Evolutionary conservation across 1,140 invertebrate species (phyloP).

Genomic region (Pinna nobilis): DNA sequence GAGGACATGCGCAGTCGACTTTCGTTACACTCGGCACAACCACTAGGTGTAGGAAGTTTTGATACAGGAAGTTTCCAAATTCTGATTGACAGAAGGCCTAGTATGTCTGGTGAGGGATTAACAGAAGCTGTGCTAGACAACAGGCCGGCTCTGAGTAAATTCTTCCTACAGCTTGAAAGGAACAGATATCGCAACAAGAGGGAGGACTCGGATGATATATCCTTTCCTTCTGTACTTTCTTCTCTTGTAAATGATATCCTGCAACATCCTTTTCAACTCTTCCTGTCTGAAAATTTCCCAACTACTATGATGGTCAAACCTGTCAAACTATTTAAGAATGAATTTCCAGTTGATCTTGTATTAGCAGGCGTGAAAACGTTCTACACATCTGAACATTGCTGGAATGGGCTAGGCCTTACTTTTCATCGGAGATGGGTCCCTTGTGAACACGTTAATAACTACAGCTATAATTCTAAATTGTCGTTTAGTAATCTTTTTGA

Average conservation of each 20-base stretch:
- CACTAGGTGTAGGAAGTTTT: conserved; percentile 60
- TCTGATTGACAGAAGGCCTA: conserved; percentile 93
- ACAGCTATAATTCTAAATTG: too few species aligned
- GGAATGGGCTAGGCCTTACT: too few species aligned
- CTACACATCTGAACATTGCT: too few species aligned
- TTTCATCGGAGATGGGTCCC: too few species aligned
- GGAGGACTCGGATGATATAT: background rate
- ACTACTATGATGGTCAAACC: too few species aligned
- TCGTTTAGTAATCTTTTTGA: too few species aligned
- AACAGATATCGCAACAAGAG: background rate
- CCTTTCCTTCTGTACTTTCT: conserved; percentile 4
- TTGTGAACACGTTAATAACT: too few species aligned
- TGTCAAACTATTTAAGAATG: too few species aligned
- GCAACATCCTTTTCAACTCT: conserved; percentile 30
- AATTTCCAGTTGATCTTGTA: too few species aligned
- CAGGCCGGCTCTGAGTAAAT: conserved; percentile 55
- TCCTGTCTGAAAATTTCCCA: too few species aligned
- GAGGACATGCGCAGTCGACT: conserved; percentile 78
- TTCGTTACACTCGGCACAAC: conserved; percentile 58
- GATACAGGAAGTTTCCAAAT: conserved; percentile 85
- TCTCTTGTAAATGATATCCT: conserved; percentile 19
- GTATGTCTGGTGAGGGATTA: conserved; percentile 95
- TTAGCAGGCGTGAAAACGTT: too few species aligned
- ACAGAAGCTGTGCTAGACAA: conserved; percentile 94
- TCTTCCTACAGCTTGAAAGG: conserved; percentile 49